These are phyloP conservation scores for Hanleya hanleyi DNA, from an alignment of 2,888 invertebrate species.

Conservation along the genomic window DNA sequence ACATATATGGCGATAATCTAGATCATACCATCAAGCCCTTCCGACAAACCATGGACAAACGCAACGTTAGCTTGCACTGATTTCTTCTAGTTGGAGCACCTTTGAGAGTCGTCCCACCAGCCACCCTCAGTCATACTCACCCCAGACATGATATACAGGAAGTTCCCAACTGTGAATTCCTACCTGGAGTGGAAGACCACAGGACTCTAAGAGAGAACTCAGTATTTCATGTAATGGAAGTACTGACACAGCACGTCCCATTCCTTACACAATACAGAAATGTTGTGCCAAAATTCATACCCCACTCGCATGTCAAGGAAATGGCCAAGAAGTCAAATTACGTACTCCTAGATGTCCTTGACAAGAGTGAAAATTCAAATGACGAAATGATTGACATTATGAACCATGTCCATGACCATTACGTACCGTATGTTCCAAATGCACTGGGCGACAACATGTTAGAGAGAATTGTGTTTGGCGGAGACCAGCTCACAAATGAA, in stretches of 20 bases:
- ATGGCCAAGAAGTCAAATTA: not conserved
- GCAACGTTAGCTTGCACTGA: too few species aligned
- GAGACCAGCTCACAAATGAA: constrained; percentile 21
- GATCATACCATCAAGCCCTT: not conserved
- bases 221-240: not conserved
- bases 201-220: not conserved
- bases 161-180: not conserved
- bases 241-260: not conserved
- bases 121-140: not conserved
- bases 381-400: not conserved
- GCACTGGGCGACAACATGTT: too few species aligned
- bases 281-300: not conserved
- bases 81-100: not conserved
- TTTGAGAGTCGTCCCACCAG: not conserved
- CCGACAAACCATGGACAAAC: not conserved
- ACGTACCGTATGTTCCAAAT: too few species aligned
- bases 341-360: not conserved
- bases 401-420: not conserved
- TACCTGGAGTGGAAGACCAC: not conserved
- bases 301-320: not conserved
- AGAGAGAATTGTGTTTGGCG: too few species aligned
- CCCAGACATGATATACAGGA: not conserved
- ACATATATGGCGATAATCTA: not conserved
- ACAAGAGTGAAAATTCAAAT: not conserved
- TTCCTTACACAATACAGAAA: not conserved